Conservation (phyloP, 2,797 vertebrate species). For the Austrolebias charrua region DNA sequence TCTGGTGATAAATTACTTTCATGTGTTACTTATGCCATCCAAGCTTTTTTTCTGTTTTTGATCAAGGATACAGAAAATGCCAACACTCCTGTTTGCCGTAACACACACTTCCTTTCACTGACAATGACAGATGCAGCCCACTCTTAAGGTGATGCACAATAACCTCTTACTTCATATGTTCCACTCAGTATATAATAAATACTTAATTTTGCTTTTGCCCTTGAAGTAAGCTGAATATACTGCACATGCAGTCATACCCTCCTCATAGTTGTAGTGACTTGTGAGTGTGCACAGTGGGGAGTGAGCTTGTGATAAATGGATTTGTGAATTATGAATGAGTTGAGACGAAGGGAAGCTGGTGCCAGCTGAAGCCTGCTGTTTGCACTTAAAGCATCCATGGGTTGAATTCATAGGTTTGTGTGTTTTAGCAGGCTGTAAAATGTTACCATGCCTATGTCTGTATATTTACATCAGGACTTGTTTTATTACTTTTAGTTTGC, state of each 20-base stretch:
- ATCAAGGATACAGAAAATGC: slow-evolving; percentile 60
- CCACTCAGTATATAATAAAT: slow-evolving; percentile 14
- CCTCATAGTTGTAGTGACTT: slow-evolving; percentile 35
- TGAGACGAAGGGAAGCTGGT: slow-evolving; percentile 46
- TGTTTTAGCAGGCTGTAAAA: slow-evolving; percentile 1
- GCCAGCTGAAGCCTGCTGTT: slow-evolving; percentile 37
- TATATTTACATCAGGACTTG: slow-evolving; percentile 12
- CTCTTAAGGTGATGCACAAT: slow-evolving; percentile 34
- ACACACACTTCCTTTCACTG: slow-evolving; percentile 27
- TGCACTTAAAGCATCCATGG: slow-evolving; percentile 13
- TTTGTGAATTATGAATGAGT: slow-evolving; percentile 76
- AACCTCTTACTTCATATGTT: slow-evolving; percentile 12
- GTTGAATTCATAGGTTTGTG: slow-evolving; percentile 12
- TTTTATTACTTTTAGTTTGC: slow-evolving; percentile 23
- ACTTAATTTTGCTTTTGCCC: slow-evolving; percentile 26
- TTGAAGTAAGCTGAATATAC: slow-evolving; percentile 23
- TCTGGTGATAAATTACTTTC: slow-evolving; percentile 51
- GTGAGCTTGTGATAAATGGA: slow-evolving; percentile 65
- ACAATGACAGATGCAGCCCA: slow-evolving; percentile 53
- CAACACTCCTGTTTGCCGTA: slow-evolving; percentile 31
- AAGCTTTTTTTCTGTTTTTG: slow-evolving; percentile 46
- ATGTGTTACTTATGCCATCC: slow-evolving; percentile 55
- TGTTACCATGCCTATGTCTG: slow-evolving; percentile 7
- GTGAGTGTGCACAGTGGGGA: slow-evolving; percentile 47
- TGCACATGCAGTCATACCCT: slow-evolving; percentile 36